These are phyloP conservation scores for Cinclus cinclus DNA, from an alignment of 2,113 vertebrate genomes.

Conservation along the genomic window DNA sequence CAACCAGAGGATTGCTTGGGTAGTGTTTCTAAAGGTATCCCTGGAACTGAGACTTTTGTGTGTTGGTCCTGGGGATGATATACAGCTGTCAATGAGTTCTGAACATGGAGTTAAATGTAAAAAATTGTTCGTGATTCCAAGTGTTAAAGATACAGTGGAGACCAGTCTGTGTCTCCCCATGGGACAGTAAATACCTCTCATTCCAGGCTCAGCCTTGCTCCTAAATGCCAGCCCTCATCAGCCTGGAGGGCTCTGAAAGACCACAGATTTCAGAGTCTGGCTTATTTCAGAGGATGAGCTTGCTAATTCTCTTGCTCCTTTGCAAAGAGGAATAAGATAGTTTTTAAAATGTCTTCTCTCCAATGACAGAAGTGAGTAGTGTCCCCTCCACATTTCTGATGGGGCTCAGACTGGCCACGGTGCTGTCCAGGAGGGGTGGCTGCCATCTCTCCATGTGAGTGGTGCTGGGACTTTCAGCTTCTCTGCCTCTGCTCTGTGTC, in stretches of 20 bases:
- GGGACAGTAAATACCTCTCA: background rate
- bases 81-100: background rate
- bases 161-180: background rate
- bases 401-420: background rate
- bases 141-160: background rate
- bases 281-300: background rate
- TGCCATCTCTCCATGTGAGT: background rate
- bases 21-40: background rate
- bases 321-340: background rate
- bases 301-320: background rate
- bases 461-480: background rate
- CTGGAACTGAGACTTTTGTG: background rate
- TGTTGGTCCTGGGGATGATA: background rate
- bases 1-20: background rate
- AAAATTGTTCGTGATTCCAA: background rate
- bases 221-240: background rate
- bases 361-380: background rate
- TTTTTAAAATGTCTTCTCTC: background rate
- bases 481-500: background rate
- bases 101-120: background rate
- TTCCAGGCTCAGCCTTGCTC: background rate
- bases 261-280: background rate
- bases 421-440: background rate
- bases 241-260: background rate
- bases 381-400: rapidly evolving